Base-by-base conservation (phyloP, 2,888 invertebrate species). In the Aquatica leii region DNA sequence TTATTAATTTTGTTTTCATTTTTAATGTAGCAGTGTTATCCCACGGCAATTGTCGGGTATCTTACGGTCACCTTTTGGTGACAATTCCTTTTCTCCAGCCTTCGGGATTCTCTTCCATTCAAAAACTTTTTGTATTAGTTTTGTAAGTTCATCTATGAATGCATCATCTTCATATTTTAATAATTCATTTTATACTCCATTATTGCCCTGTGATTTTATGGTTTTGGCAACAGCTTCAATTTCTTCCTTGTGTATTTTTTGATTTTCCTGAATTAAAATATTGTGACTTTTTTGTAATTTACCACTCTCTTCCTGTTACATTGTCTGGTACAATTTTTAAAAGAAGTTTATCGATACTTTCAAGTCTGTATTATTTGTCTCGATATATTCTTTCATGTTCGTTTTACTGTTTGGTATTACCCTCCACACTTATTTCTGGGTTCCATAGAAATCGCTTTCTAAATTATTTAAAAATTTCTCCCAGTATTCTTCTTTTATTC, bases 401-500 rank as follows among this genome's bases (percentile, higher is more conserved):
- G 40, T n/a, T 40, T 40, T 40, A 14, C 40, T 40, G 14, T 40
- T 40, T 40, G 8, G 40, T 40, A 40, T 8, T 4, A 8, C 40
- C 40, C 40, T 40, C 40, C 40, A 40, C 5, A 12, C 40, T 40
- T 40, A 12, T 40, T 40, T 40, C 3, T 40, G 40, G 40, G 40
- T 40, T 40, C 40, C 40, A 40, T 40, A 40, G 14, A 40, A 40
- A 40, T 40, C 40, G n/a, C 40, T 40, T 40, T 40, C n/a, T 12
- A 40, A 40, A 40, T 11, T 40, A 6, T 40, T 40, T n/a, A n/a
- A n/a, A n/a, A n/a, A n/a, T n/a, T n/a, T n/a, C n/a, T n/a, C n/a
- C n/a, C n/a, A n/a, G n/a, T 40, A 40, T 40, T 40, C 40, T 40
- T 14, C 40, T 12, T 12, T 40, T 40, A 31, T 40, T 40, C 40